Evolutionary conservation across 2,888 invertebrate genomes (phyloP).

Genomic region (Zelleria hepariella): DNA sequence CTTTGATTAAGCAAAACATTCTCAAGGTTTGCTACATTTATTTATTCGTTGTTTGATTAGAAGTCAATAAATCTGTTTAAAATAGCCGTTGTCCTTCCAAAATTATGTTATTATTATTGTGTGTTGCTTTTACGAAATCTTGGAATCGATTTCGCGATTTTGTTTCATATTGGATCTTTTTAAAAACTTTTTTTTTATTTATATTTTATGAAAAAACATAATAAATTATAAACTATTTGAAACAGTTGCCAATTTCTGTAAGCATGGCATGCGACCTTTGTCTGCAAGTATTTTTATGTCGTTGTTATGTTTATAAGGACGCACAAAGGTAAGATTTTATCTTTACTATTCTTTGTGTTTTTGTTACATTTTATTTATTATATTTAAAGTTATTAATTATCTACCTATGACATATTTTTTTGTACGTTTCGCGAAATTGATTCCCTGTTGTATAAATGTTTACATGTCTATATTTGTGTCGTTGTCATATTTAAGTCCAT

Average conservation of each 20-base stretch:
- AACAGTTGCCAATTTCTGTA: not conserved
- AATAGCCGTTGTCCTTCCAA: not conserved
- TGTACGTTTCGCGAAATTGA: slow-evolving; percentile 47
- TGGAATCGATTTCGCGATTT: slow-evolving; percentile 63
- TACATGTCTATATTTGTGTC: slow-evolving; percentile 27
- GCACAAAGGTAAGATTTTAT: slow-evolving; percentile 47
- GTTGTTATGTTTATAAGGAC: slow-evolving; percentile 24
- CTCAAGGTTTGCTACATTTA: too few relatives aligned
- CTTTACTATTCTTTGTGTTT: not conserved
- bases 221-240: not conserved
- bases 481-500: slow-evolving; percentile 7
- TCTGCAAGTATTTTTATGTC: slow-evolving; percentile 19
- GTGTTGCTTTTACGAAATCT: slow-evolving; percentile 25
- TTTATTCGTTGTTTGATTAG: not conserved
- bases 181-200: slow-evolving; percentile 6
- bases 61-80: not conserved
- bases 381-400: slow-evolving; percentile 10
- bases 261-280: slow-evolving; percentile 46
- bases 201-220: not conserved
- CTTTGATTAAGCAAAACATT: too few relatives aligned
- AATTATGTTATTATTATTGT: slow-evolving; percentile 16
- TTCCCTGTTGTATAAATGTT: slow-evolving; percentile 55
- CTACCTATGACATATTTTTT: slow-evolving; percentile 13
- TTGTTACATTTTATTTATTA: not conserved
- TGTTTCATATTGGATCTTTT: slow-evolving; percentile 7